Percentiles rank a stretch among this genome's conserved stretches.
Conservation (phyloP, 2,113 vertebrate genomes). For the Elephantulus edwardii region DNA sequence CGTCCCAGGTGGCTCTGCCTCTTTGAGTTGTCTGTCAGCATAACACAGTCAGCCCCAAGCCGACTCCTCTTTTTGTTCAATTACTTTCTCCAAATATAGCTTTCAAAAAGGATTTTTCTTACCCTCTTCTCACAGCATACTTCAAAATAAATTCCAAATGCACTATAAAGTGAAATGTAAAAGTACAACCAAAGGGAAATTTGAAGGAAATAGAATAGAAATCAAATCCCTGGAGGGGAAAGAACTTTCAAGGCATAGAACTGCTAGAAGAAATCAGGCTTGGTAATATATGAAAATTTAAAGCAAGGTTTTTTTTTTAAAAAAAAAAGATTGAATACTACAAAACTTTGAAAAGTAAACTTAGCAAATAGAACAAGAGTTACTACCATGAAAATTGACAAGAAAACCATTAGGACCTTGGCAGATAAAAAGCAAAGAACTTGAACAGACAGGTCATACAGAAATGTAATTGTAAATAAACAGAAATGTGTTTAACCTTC, state of each 20-base stretch:
- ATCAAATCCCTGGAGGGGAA: conserved; percentile 9
- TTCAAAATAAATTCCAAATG: conserved; percentile 59
- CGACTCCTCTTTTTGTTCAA: conserved; percentile 41
- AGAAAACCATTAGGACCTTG: background rate
- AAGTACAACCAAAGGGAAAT: conserved; percentile 46
- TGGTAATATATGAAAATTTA: background rate
- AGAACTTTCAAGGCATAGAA: background rate
- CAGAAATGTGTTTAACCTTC: background rate
- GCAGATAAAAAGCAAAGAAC: background rate
- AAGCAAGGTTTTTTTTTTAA: background rate
- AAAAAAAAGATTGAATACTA: background rate
- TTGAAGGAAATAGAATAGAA: conserved; percentile 31
- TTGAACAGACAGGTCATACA: background rate
- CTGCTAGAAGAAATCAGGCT: background rate
- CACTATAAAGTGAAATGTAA: conserved; percentile 54
- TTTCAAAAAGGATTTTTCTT: conserved; percentile 30
- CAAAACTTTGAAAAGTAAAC: background rate
- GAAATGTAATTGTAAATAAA: background rate
- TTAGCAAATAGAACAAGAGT: background rate
- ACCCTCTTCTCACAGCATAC: conserved; percentile 37
- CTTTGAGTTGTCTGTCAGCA: background rate
- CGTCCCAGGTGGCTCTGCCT: conserved; percentile 13
- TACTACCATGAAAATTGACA: background rate
- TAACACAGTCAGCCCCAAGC: background rate
- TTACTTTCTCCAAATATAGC: conserved; percentile 63